Evolutionary conservation across 1,140 invertebrate species (phyloP).

Genomic region (Leptinotarsa defecta): DNA sequence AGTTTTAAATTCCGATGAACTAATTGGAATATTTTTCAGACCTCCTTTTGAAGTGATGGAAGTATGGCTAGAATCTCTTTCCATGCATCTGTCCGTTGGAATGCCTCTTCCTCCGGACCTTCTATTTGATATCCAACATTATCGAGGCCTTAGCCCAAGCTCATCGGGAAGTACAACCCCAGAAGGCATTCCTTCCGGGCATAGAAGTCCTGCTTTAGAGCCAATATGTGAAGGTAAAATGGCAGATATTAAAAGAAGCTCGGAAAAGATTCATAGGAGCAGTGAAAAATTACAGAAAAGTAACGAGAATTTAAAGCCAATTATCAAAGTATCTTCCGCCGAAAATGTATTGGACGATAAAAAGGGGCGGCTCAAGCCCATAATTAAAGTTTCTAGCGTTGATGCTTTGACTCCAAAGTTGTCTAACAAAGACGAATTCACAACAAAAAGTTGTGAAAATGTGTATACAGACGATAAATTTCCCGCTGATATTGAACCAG

Average conservation of each 20-base stretch:
- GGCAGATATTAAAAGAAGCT: slow-evolving; percentile 21
- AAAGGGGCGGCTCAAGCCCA: slow-evolving; percentile 37
- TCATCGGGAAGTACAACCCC: slow-evolving; percentile 67
- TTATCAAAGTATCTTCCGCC: slow-evolving; percentile 42
- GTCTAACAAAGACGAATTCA: not conserved
- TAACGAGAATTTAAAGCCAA: slow-evolving; percentile 41
- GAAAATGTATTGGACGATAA: slow-evolving; percentile 30
- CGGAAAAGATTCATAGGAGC: slow-evolving; percentile 26
- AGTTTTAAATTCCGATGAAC: not conserved
- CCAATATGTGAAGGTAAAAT: slow-evolving; percentile 53
- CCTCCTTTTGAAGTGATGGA: slow-evolving; percentile 87
- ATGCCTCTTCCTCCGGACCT: slow-evolving; percentile 68
- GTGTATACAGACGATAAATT: not conserved
- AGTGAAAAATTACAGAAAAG: slow-evolving; percentile 29
- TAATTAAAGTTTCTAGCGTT: slow-evolving; percentile 40
- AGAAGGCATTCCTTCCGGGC: slow-evolving; percentile 55
- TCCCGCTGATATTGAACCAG: not conserved
- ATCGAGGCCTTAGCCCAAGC: slow-evolving; percentile 64
- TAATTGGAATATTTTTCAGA: slow-evolving; percentile 55
- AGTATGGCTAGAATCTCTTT: slow-evolving; percentile 78
- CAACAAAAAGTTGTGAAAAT: slow-evolving; percentile 9
- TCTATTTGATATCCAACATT: slow-evolving; percentile 76
- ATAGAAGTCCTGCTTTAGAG: slow-evolving; percentile 51
- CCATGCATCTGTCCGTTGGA: slow-evolving; percentile 71
- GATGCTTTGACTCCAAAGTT: slow-evolving; percentile 31